Base-by-base conservation (phyloP, 2,797 vertebrate genomes). In the Myotis planiceps region DNA sequence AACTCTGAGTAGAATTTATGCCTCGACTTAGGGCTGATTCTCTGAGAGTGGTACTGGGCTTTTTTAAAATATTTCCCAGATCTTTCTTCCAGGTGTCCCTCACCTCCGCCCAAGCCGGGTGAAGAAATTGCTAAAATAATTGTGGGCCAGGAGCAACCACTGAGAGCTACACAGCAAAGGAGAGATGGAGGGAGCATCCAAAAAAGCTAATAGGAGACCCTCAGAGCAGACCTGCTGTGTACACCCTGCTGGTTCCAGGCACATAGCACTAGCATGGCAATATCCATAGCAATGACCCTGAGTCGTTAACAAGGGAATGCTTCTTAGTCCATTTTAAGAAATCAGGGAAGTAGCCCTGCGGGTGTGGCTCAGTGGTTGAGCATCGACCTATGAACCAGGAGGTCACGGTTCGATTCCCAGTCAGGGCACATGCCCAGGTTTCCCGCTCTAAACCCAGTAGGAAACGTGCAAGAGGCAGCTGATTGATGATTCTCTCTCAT, bases 101-200 rank as follows among this genome's bases (percentile, higher is more conserved):
- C 7, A 4, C 65, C 3, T 69, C 32, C 2, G 1, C 29, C 74
- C 39, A 32, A 47, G 34, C 7, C 9, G 6, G 39, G 23, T 4
- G 6, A 27, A 58, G 18, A 69, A 42, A 78, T 71, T 25, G 14
- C 47, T 49, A 14, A 19, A 25, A 23, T 18, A 23, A 9, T 6
- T 13, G 6, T 16, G 55, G 34, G 14, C 16, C 0, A 0, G 6
- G 16, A 72, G 34, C 34, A 51, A 18, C 21, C 12, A 5, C 18
- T 14, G 7, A 32, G 27, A 45, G 5, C 13, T 3, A 9, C 10
- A 14, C 4, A 9, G 45, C 8, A 12, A 25, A 7, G 49, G 14
- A 39, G 6, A 16, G 53, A 49, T 4, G 12, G 76, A 53, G 27
- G 51, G 2, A 45, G 13, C 25, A 21, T 3, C 3, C 42, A 49